Evolutionary conservation across 2,113 vertebrate species (phyloP), one percentile per base, ranked within the genome.

Genomic region (Psilopsiagon aymara): DNA sequence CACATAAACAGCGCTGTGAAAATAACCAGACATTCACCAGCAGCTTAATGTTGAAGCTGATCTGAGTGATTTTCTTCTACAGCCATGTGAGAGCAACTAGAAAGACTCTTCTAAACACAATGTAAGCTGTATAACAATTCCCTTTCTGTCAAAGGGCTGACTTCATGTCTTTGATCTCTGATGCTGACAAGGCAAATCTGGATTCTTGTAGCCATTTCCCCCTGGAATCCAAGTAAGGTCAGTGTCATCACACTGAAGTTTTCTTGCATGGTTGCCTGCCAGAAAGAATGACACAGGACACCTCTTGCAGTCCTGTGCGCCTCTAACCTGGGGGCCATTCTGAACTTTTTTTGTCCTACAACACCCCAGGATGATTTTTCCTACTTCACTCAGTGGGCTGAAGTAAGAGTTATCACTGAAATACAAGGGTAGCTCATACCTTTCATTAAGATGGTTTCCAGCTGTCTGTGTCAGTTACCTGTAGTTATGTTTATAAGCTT

Each of bases 161-260:
- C 17, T 46, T 41, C 21, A 6, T 20, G 35, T 51, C 27, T 92
- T 2, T n/a, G 4, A 39, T 20, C 17, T 81, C 20, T 60, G 44
- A 31, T 49, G n/a, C 74, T 67, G 51, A 9, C 25, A 59, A 63
- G 12, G 10, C 49, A 75, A 37, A 78, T 29, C 23, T 55, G 35
- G 18, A 24, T 15, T 68, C 28, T n/a, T 60, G 24, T 70, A 78
- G 29, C 29, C 53, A 19, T 6, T 19, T 35, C 7, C 4, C 27
- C 9, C 6, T 37, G 5, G 13, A 39, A 69, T 20, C 9, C 13
- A 33, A 37, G 39, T 41, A 59, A 44, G 0, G 1, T 3, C 39
- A 33, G 6, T 55, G 19, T 35, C 9, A 47, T 41, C 44, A 60
- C 33, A 46, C 5, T 23, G 19, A 77, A 51, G 4, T 62, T 70